These are phyloP conservation scores for Urocitellus parryii DNA, from an alignment of 2,113 vertebrate genomes.

Conservation along the genomic window DNA sequence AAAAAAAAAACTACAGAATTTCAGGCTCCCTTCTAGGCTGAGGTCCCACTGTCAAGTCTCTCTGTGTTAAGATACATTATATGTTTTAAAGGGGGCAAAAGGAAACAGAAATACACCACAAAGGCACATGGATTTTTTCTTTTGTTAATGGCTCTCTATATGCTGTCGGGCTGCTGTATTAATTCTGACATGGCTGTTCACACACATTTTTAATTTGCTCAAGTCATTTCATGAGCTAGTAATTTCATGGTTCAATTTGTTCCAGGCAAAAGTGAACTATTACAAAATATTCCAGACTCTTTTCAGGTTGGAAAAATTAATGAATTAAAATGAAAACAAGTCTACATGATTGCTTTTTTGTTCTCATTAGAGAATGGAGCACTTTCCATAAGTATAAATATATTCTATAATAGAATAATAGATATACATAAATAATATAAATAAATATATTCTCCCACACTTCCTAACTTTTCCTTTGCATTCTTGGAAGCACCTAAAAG, in stretches of 20 bases:
- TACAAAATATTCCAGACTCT: slow-evolving; percentile 44
- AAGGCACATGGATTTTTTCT: neutral
- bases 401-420: neutral
- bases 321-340: neutral
- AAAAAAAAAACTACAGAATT: neutral
- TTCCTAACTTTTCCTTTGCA: neutral
- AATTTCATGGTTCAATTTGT: slow-evolving; percentile 63
- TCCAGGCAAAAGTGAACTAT: slow-evolving; percentile 39
- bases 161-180: neutral
- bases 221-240: slow-evolving; percentile 58
- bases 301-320: slow-evolving; percentile 45
- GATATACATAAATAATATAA: neutral
- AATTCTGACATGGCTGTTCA: slow-evolving; percentile 51
- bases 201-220: slow-evolving; percentile 66
- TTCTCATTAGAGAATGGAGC: neutral
- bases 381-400: neutral
- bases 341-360: neutral
- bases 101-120: neutral
- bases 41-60: neutral
- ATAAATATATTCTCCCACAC: neutral
- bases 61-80: neutral
- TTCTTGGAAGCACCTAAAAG: neutral
- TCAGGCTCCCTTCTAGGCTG: neutral
- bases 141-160: neutral
- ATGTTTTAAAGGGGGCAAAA: neutral